Conservation (phyloP, 2,888 invertebrate species). For the Leucania comma region DNA sequence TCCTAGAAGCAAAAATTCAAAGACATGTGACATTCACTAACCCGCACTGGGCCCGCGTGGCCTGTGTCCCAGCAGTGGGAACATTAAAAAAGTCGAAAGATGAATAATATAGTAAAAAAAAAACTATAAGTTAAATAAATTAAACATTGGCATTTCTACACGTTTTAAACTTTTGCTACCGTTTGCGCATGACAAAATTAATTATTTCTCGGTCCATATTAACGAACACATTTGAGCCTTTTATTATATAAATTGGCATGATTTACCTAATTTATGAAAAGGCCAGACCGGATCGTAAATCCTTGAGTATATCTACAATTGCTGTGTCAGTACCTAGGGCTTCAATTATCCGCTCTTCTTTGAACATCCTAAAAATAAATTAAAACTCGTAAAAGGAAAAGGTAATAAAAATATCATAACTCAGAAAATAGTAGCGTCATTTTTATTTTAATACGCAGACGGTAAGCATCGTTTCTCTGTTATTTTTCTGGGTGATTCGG, state of each 20-base stretch:
- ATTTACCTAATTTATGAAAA: constrained; percentile 53
- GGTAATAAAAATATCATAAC: constrained; percentile 45
- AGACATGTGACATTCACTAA: too few species aligned
- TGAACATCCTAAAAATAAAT: constrained; percentile 53
- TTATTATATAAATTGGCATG: constrained; percentile 40
- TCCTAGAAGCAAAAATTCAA: too few species aligned
- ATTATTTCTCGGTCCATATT: constrained; percentile 17
- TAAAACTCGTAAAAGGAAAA: constrained; percentile 45
- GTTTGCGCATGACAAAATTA: constrained; percentile 37
- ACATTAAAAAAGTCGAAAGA: too few species aligned
- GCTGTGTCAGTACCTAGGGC: constrained; percentile 38
- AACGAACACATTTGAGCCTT: constrained; percentile 26
- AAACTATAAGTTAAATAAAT: not conserved
- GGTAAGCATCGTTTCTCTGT: not conserved
- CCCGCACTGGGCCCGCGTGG: too few species aligned
- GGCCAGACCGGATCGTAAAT: constrained; percentile 48
- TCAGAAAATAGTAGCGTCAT: constrained; percentile 29
- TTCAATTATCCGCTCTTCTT: constrained; percentile 43
- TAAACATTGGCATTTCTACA: not conserved
- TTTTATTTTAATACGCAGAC: constrained; percentile 12
- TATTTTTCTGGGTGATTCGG: not conserved
- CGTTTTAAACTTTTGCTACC: constrained; percentile 4
- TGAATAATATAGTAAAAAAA: too few species aligned
- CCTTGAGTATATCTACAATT: constrained; percentile 45
- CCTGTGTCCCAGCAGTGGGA: too few species aligned